A percentile compares a stretch with the other conserved stretches of the same genome.
These are phyloP conservation scores for Romanogobio albipinnatus DNA, from an alignment of 2,113 vertebrate genomes.

Conservation along the genomic window DNA sequence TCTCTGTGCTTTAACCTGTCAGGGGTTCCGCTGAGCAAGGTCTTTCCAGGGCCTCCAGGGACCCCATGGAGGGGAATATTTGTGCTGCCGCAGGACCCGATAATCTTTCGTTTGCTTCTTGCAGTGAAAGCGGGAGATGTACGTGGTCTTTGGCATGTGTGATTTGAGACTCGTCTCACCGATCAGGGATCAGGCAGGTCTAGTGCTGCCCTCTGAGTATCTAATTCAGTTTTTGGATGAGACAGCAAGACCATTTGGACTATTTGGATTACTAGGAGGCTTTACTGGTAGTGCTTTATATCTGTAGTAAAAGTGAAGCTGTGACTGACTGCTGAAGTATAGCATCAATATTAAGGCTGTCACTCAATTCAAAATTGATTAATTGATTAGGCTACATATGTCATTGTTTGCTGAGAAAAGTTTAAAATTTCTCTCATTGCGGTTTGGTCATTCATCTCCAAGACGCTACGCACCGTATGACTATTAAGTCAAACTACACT, in stretches of 20 bases:
- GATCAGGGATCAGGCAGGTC: slow-evolving; percentile 5
- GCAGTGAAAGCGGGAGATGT: background rate
- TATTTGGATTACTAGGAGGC: slow-evolving; percentile 15
- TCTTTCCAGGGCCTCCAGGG: slow-evolving; percentile 8
- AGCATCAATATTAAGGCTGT: background rate
- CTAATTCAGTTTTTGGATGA: slow-evolving; percentile 34
- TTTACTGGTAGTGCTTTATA: background rate
- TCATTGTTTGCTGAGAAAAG: too few species aligned
- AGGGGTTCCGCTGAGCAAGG: slow-evolving; percentile 43
- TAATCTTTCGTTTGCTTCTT: slow-evolving; percentile 46
- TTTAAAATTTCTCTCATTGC: too few species aligned
- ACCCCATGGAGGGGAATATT: slow-evolving; percentile 28
- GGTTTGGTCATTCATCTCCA: background rate
- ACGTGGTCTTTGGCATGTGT: slow-evolving; percentile 9
- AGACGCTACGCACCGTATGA: too few species aligned
- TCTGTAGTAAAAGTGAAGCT: slow-evolving; percentile 3
- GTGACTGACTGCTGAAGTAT: background rate
- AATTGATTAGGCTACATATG: too few species aligned
- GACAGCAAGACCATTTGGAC: background rate
- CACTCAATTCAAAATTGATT: background rate
- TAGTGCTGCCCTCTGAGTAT: slow-evolving; percentile 6
- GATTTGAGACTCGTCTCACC: slow-evolving; percentile 13
- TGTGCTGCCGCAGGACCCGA: slow-evolving; percentile 10
- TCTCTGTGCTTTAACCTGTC: slow-evolving; percentile 9
- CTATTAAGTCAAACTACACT: too few species aligned